Evolutionary conservation across 2,888 invertebrate species (phyloP).

Genomic region (Acleris sparsana): DNA sequence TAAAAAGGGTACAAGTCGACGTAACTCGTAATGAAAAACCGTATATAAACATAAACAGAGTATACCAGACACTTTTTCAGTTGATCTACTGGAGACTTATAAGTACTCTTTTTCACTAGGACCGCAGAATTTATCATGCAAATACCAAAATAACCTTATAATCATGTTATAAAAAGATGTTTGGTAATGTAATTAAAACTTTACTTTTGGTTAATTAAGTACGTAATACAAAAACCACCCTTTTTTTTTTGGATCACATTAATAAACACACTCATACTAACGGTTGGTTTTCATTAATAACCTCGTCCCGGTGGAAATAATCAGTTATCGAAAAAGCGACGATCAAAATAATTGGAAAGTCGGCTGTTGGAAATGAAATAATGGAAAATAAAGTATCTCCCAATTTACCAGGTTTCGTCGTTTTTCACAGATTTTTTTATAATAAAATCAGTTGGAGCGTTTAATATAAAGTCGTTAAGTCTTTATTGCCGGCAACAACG

Average conservation of each 20-base stretch:
- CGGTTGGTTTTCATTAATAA: not conserved
- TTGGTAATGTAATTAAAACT: too few species aligned
- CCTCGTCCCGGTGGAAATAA: not conserved
- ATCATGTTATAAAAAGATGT: too few species aligned
- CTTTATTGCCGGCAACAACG: conserved; percentile 10
- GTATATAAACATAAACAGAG: too few species aligned
- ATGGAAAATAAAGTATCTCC: conserved; percentile 6
- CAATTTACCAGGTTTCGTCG: not conserved
- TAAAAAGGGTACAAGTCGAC: too few species aligned
- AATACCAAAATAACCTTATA: too few species aligned
- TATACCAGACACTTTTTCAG: too few species aligned
- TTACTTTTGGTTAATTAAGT: too few species aligned
- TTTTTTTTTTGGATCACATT: not conserved
- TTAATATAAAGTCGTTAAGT: conserved; percentile 13
- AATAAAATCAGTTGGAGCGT: conserved; percentile 14
- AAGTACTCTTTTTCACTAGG: too few species aligned
- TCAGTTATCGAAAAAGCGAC: not conserved
- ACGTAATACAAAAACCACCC: too few species aligned
- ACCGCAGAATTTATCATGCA: too few species aligned
- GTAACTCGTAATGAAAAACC: too few species aligned
- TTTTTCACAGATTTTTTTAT: conserved; percentile 3
- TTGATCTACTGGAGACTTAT: too few species aligned
- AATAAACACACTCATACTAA: not conserved
- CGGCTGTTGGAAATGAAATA: conserved; percentile 8
- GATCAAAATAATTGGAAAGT: conserved; percentile 10